Evolutionary conservation across 1,140 invertebrate genomes (phyloP), one percentile per base, ranked within the genome.

Genomic region (Dendroctonus valens): DNA sequence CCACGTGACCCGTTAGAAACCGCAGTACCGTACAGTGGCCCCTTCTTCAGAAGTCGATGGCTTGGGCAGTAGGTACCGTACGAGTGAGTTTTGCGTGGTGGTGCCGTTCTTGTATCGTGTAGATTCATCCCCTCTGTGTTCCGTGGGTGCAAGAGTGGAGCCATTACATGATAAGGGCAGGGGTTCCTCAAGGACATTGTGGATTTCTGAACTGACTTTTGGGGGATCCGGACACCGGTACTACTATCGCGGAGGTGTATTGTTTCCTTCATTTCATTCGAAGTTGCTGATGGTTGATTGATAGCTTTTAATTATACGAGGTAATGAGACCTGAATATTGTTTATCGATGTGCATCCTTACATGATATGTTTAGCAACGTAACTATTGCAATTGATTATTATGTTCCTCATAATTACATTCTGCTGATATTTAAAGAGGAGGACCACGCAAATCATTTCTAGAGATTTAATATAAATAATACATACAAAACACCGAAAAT

Each of bases 1-100:
- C 72, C 73, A 76, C 74, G 73, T 75, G 74, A 70, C 55, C 67
- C 68, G 65, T 67, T 67, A 67, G 65, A 67, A 67, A 67, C 59
- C 51, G 52, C 42, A 48, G 58, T 62, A 60, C 58, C 65, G 65
- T 67, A 54, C 58, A 42, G 59, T 49, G 61, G 54, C 57, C 65
- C 65, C 65, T 54, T 67, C 57, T 67, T 59, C 42, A 59, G 49
- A 55, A 59, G 55, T 61, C 65, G 65, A 67, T 53, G 55, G 58
- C 65, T 53, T 37, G 41, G 41, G 57, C 48, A 44, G 64, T 58
- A 37, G 41, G 48, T 51, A 61, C 38, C 48, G 40, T 42, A 63
- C 57, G 65, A 15, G 42, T 41, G 52, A 15, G 14, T 59, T 41
- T 50, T 41, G 41, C 37, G 65, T 59, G 65, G 58, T 61, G 42